Conservation (phyloP, 2,113 vertebrate genomes). For the Glareola pratincola region DNA sequence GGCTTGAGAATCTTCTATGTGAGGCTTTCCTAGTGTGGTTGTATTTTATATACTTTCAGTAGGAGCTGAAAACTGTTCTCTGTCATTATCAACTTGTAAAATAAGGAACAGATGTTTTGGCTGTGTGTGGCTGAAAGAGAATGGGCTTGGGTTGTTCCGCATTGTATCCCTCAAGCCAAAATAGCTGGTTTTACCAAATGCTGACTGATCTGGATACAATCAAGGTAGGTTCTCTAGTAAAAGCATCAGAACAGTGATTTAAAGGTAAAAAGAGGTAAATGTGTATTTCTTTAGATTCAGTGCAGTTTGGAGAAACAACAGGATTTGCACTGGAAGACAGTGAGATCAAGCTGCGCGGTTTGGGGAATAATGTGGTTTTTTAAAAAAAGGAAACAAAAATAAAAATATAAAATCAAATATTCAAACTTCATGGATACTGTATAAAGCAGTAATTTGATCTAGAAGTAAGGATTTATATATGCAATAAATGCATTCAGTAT, state of each 20-base stretch:
- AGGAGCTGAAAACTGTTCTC: slow-evolving; percentile 35
- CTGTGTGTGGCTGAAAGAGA: slow-evolving; percentile 30
- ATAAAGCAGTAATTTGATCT: background rate
- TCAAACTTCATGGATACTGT: background rate
- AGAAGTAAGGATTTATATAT: background rate
- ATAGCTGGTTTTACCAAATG: background rate
- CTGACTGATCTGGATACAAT: background rate
- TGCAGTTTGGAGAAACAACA: background rate
- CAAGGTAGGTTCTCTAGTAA: background rate
- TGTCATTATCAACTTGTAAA: slow-evolving; percentile 66
- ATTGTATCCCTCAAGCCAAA: background rate
- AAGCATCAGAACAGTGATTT: background rate
- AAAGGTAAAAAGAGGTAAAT: background rate
- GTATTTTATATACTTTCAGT: slow-evolving; percentile 19
- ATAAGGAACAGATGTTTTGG: slow-evolving; percentile 66
- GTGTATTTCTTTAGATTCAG: background rate
- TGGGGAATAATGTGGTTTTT: background rate
- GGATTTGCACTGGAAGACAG: background rate
- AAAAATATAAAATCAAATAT: background rate
- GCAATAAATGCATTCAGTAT: background rate
- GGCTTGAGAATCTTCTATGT: background rate
- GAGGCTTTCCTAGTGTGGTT: background rate
- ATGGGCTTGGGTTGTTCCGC: slow-evolving; percentile 14
- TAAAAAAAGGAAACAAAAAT: background rate
- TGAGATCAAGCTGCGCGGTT: background rate